These are phyloP conservation scores for Rhadina sibilatrix DNA, from an alignment of 2,113 vertebrate species.

Conservation along the genomic window DNA sequence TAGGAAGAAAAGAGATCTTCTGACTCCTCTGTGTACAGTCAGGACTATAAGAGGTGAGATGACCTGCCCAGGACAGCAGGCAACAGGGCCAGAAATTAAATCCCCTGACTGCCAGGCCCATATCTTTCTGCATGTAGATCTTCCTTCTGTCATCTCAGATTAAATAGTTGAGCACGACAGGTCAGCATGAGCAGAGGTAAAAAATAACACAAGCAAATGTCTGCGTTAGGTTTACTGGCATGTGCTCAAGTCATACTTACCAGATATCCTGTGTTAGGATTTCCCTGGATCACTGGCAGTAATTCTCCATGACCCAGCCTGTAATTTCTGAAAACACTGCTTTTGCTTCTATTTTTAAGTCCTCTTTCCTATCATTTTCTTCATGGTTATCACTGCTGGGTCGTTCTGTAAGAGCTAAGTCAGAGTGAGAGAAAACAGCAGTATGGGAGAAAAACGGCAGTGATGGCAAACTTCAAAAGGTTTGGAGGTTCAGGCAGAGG, in stretches of 20 bases:
- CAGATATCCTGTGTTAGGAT: not conserved
- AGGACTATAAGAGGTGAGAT: not conserved
- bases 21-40: not conserved
- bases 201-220: not conserved
- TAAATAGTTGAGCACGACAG: accelerated
- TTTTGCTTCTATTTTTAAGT: slow-evolving; percentile 31
- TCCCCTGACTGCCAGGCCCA: not conserved
- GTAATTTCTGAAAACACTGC: slow-evolving; percentile 43
- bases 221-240: not conserved
- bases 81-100: not conserved
- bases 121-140: not conserved
- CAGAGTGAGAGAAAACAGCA: not conserved
- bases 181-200: not conserved
- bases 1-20: not conserved
- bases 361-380: not conserved
- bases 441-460: not conserved
- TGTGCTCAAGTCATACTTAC: not conserved
- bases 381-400: not conserved
- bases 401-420: not conserved
- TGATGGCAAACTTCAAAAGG: slow-evolving; percentile 33
- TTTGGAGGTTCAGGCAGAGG: not conserved
- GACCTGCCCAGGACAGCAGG: not conserved
- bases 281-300: not conserved
- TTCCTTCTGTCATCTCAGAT: not conserved
- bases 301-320: not conserved